A percentile compares a stretch with the other conserved stretches of the same genome.
Conservation (phyloP, 2,113 vertebrate species). For the Ammodytes marinus region DNA sequence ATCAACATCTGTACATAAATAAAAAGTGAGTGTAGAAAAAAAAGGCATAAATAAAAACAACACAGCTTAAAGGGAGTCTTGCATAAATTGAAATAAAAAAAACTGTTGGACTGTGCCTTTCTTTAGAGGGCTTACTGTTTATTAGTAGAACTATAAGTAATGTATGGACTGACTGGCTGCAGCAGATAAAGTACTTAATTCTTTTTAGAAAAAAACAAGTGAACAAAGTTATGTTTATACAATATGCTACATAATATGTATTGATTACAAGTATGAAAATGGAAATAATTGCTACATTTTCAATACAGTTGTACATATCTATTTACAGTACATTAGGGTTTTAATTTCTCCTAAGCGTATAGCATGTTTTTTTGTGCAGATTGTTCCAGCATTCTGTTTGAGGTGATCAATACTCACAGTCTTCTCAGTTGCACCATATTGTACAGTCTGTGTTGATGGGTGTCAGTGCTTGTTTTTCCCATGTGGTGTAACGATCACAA, state of each 20-base stretch:
- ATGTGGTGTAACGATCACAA: conserved; percentile 71
- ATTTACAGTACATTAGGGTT: conserved; percentile 84
- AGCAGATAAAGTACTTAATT: conserved; percentile 85
- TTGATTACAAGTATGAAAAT: conserved; percentile 89
- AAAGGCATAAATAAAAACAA: conserved; percentile 77
- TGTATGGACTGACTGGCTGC: conserved; percentile 81
- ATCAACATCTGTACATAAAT: conserved; percentile 83
- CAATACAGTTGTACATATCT: conserved; percentile 87
- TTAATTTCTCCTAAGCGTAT: conserved; percentile 68
- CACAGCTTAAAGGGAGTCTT: conserved; percentile 87
- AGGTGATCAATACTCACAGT: conserved; percentile 80
- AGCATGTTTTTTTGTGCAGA: conserved; percentile 80
- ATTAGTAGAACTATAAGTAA: conserved; percentile 78
- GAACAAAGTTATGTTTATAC: conserved; percentile 85
- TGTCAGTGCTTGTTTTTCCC: conserved; percentile 68
- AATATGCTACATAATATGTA: conserved; percentile 89
- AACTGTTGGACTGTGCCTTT: conserved; percentile 79
- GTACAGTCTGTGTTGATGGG: conserved; percentile 73
- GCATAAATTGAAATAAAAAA: conserved; percentile 84
- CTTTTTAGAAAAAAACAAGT: conserved; percentile 82
- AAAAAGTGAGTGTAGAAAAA: conserved; percentile 77
- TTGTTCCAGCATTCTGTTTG: conserved; percentile 85
- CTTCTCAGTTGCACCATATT: conserved; percentile 73
- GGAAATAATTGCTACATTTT: conserved; percentile 89
- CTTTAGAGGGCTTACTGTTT: conserved; percentile 77